Evolutionary conservation across 2,797 vertebrate species (phyloP), one percentile per base, ranked within the genome.

Genomic region (Tachyglossus aculeatus): DNA sequence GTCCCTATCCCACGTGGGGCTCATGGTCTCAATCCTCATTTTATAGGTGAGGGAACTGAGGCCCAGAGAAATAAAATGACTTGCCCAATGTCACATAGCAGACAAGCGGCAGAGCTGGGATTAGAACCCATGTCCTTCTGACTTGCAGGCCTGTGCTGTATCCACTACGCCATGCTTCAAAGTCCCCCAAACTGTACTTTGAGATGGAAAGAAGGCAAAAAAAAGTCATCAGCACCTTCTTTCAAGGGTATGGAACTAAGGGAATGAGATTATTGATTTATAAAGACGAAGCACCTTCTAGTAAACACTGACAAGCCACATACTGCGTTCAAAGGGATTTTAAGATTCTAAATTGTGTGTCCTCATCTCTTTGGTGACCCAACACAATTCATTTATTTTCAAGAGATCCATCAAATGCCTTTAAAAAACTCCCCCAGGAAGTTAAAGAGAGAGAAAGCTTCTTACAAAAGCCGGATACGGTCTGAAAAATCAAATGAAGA

Each of bases 251-350:
- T 9, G 18, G 25, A 32, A 55, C 44, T 32, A 39, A 44, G 71
- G 67, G 40, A 78, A 69, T 45, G 13, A 12, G 59, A 50, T 19
- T 31, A 18, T 48, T 31, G 45, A 48, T 68, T 14, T 31, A 21
- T 48, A 32, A 54, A 68, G 58, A 62, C 33, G 44, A 50, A 54
- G 57, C 13, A 44, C 40, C 67, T 45, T 52, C 38, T 43, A 24
- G 24, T 19, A 31, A 59, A 33, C 31, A 36, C 13, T 47, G 21
- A n/a, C 51, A 54, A 33, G 45, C 40, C 37, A 53, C 37, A 54
- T 40, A 43, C 34, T 71, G 54, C 54, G 31, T 72, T 39, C 50
- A 41, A 72, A 51, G 15, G 18, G 51, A 50, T 47, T 67, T 45
- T 27, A 52, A 59, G 36, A 48, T 72, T 52, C 37, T 48, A 22